Evolutionary conservation across 92 coral and sea anemone genomes (phyloP), one percentile per base, ranked within the genome.

Genomic region (Epizoanthus illoricatus): DNA sequence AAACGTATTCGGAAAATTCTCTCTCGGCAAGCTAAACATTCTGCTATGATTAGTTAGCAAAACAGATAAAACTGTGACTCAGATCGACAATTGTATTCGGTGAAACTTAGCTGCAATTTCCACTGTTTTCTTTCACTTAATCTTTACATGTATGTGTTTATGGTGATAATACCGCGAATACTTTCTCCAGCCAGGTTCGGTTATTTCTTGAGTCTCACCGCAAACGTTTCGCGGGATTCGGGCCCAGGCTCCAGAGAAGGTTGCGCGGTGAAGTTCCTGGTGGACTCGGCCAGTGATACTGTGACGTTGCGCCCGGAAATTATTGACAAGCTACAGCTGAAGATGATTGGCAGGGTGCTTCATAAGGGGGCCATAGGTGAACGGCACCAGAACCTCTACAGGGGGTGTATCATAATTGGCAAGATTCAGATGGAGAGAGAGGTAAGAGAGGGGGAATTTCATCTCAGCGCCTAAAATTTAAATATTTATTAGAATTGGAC

Each of bases 211-310:
- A 40, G 57, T 10, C 56, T 76, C 47, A 41, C 70, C 18, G 81
- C 81, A 16, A 61, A 62, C 12, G 81, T 76, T 76, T 19, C 68
- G 18, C 64, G 69, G 58, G 70, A 39, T 6, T n/a, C 70, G 13
- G 81, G 57, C 28, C 70, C 17, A 5, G 69, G 17, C 33, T 41
- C 58, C 16, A 8, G 55, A 40, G 67, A 7, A 57, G 12, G 81
- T 33, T 76, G 70, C 54, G 58, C 81, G 33, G 81, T 76, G 7
- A 76, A 76, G 70, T 76, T 76, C 40, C 70, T 76, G 28, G 69
- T 76, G 69, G 81, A 76, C 58, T 76, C 81, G 58, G 81, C 56
- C n/a, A 76, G 81, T 61, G 70, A 76, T 21, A 36, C 63, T n/a
- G 67, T 41, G 10, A 76, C 81, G 45, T 61, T 76, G 63, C 69